A percentile compares a stretch with the other conserved stretches of the same genome.
Conservation (phyloP, 2,113 vertebrate genomes). For the Genyomyrus donnyi region DNA sequence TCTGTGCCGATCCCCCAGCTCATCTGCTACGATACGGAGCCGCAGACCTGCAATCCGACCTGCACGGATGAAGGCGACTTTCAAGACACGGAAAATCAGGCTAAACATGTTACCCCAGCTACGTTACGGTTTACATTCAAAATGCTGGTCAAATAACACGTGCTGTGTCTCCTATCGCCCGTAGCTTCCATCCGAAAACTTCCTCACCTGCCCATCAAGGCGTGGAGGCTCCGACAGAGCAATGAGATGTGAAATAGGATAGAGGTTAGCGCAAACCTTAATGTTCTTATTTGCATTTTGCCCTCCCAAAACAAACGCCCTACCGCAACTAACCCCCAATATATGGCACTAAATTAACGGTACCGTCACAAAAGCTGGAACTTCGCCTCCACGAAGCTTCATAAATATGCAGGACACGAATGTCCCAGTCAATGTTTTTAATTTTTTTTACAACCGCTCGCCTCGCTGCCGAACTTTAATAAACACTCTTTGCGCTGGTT, state of each 20-base stretch:
- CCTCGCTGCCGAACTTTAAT: background rate
- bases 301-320: background rate
- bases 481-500: background rate
- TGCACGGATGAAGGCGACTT: conserved; percentile 9
- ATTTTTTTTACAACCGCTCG: background rate
- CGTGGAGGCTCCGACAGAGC: background rate
- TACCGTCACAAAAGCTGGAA: background rate
- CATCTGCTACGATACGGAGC: conserved; percentile 32
- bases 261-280: background rate
- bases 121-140: background rate
- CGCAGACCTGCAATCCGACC: conserved; percentile 34
- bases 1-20: conserved; percentile 38
- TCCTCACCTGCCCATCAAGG: background rate
- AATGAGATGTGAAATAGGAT: background rate
- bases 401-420: background rate
- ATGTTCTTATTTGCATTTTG: background rate
- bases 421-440: background rate
- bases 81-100: background rate
- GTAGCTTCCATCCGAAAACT: background rate
- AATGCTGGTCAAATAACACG: background rate
- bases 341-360: background rate
- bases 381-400: background rate
- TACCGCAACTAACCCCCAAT: background rate
- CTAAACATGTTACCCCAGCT: background rate
- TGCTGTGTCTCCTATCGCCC: background rate